Conservation (phyloP, 2,113 vertebrate species). For the Serilophus lunatus region DNA sequence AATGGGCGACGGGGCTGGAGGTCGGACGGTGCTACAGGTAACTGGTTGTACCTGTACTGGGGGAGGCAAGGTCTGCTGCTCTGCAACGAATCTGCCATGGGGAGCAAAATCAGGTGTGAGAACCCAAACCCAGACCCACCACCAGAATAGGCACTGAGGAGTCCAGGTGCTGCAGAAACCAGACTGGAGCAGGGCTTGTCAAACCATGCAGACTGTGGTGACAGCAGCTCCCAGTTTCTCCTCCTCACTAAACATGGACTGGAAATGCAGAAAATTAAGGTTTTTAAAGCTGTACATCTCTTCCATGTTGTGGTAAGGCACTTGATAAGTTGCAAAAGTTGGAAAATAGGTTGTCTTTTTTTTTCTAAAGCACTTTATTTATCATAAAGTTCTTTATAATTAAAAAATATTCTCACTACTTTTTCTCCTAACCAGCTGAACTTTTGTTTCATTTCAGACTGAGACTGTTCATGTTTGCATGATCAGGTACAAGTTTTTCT, state of each 20-base stretch:
- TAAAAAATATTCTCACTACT: not conserved
- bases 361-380: not conserved
- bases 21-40: constrained; percentile 67
- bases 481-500: not conserved
- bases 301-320: not conserved
- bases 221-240: not conserved
- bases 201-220: not conserved
- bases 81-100: constrained; percentile 73
- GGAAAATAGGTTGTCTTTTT: not conserved
- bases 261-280: not conserved
- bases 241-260: not conserved
- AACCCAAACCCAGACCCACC: not conserved
- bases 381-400: not conserved
- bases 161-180: not conserved
- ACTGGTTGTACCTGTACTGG: constrained; percentile 70
- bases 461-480: rapidly evolving
- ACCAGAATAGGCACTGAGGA: rapidly evolving
- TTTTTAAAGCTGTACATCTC: not conserved
- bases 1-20: constrained; percentile 66
- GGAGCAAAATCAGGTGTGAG: not conserved
- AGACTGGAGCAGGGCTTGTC: constrained; percentile 25
- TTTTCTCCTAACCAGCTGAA: not conserved
- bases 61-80: constrained; percentile 75
- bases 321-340: not conserved
- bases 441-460: not conserved